Evolutionary conservation across 2,888 invertebrate genomes (phyloP), one percentile per base, ranked within the genome.

Genomic region (Perdita meconis): DNA sequence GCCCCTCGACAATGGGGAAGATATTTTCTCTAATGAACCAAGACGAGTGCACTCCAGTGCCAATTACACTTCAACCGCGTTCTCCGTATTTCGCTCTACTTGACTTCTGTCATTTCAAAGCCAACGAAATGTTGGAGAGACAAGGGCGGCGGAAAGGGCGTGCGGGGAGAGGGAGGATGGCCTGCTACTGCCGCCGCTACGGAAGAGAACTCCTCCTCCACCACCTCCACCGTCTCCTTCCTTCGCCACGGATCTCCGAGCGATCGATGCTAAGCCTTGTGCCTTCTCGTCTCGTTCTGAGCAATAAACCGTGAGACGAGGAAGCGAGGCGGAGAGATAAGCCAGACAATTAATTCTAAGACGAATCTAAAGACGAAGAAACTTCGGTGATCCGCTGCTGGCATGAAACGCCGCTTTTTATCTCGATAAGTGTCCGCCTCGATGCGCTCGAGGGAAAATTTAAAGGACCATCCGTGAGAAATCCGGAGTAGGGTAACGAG

Each of bases 11-110:
- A 91, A 91, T 90, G 87, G 91, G 90, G 90, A 90, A 89, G 91
- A 91, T 92, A 92, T 92, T 92, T 92, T 90, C 91, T 92, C 92
- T 92, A 92, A 92, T 92, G 92, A 92, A 92, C 90, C 91, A 92
- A 91, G 92, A 91, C 88, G 89, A 92, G 92, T 90, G 87, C 87
- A 89, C 92, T 92, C 87, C 90, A 92, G 91, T 91, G 92, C 92
- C 92, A 92, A 92, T 92, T 92, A 92, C 91, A 91, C 91, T 91
- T 89, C 88, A 88, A 89, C 87, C 89, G 86, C 88, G 89, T 89
- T 90, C 89, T 88, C 85, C 85, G 88, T 89, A 87, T 89, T 88
- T 85, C 89, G 86, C 86, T 87, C 88, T 87, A 89, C 90, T 91
- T 90, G 90, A 90, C 90, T 90, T 88, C 88, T 88, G 89, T 89